Evolutionary conservation across 2,113 vertebrate species (phyloP).

Genomic region (crab-eating macaque (Macaca fascicularis)): DNA sequence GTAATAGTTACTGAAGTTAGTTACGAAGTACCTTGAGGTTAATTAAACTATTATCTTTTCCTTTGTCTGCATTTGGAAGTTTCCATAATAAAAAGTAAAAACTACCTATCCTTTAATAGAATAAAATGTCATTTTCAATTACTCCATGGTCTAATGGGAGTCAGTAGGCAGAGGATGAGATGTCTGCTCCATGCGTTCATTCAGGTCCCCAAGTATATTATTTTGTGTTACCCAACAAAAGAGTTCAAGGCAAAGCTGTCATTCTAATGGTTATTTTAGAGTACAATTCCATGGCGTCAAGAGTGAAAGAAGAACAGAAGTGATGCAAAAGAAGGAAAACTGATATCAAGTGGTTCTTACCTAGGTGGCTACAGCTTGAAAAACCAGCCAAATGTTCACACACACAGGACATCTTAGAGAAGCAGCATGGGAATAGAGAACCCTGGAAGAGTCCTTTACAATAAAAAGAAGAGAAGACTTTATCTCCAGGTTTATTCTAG

Average conservation of each 20-base stretch:
- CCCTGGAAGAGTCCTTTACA: background rate
- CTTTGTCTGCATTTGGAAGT: background rate
- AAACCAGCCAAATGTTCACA: background rate
- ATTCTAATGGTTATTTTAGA: background rate
- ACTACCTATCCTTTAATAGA: background rate
- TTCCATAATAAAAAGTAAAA: background rate
- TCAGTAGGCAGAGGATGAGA: background rate
- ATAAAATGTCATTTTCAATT: background rate
- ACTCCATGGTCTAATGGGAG: background rate
- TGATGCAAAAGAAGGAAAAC: background rate
- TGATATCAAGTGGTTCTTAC: background rate
- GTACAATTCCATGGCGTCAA: background rate
- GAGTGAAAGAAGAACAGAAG: background rate
- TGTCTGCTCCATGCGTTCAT: background rate
- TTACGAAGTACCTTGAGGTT: background rate
- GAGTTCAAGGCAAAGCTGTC: background rate
- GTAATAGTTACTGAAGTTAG: background rate
- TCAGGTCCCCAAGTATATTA: background rate
- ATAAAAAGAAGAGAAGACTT: background rate
- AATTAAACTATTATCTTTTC: background rate
- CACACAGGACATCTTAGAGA: background rate
- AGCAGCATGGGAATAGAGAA: background rate
- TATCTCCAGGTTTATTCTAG: background rate
- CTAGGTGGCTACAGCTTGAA: background rate
- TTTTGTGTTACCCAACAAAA: background rate